Evolutionary conservation across 2,113 vertebrate species (phyloP), one percentile per base, ranked within the genome.

Genomic region (Muscicapa adusta): DNA sequence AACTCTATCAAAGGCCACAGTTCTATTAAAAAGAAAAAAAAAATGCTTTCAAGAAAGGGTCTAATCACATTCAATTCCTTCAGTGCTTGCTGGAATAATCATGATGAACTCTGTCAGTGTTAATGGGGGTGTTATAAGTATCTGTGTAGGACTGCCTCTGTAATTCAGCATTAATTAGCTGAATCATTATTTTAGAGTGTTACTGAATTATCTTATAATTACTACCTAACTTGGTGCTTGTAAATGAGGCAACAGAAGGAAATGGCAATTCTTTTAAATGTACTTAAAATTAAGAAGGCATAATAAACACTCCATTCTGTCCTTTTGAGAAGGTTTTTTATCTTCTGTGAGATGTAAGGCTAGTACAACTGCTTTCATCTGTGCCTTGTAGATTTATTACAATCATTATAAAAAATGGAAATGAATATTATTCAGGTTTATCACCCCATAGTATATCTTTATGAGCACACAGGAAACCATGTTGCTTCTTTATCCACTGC

Each of bases 171-270:
- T 97, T 96, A 97, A 97, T 97, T 97, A 97, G 87, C 96, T 94
- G 91, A 97, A 97, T 96, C 94, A 96, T 96, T 96, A 97, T 97
- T 97, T 97, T 96, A 96, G 96, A 96, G 94, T 97, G 96, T 97
- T 97, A 94, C 92, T 96, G 96, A 96, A 97, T 97, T 96, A 96
- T 96, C 96, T 97, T 95, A 96, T 96, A 97, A 96, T 97, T 95
- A 95, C 94, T 92, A 96, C 96, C 94, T 96, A 96, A 96, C 93
- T 95, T 92, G 93, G 85, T 92, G 91, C 93, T 91, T 96, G 97
- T 92, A 97, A 97, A 97, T 96, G 95, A 96, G 93, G 94, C 96
- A 97, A 97, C 95, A 96, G 96, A 96, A 96, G 91, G 92, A 96
- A 97, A 94, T 42, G 61, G 93, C 95, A 96, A 96, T 95, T 96